These are phyloP conservation scores for Aleiodes sp. DNA, from an alignment of 1,140 invertebrate genomes.

Conservation along the genomic window DNA sequence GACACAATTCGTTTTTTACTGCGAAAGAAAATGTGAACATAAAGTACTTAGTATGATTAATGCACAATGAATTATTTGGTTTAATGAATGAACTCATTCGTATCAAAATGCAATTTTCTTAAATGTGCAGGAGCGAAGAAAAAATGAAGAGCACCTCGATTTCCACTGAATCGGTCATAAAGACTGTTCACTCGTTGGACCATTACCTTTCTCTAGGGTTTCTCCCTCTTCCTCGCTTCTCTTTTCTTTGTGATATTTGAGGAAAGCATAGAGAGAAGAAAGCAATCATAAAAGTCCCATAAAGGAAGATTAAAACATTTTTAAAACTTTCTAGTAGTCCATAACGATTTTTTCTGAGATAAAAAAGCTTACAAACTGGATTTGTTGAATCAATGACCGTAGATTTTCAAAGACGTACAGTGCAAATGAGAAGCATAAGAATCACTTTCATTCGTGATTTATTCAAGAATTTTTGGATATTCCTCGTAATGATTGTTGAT, in stretches of 20 bases:
- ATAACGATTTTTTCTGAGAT: neutral
- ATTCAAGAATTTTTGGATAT: neutral
- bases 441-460: too few species aligned
- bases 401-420: neutral
- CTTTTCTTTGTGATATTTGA: conserved; percentile 9
- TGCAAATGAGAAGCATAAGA: neutral
- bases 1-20: neutral
- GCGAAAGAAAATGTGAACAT: neutral
- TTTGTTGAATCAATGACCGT: neutral
- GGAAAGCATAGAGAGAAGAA: conserved; percentile 4
- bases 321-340: neutral
- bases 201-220: conserved; percentile 3
- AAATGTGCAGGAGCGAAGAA: neutral
- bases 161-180: conserved; percentile 1
- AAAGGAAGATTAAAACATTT: conserved; percentile 1
- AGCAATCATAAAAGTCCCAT: conserved; percentile 17
- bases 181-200: neutral
- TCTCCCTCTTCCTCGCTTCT: too few species aligned
- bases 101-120: neutral
- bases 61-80: conserved; percentile 6
- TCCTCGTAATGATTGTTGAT: neutral
- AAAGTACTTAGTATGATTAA: neutral
- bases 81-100: neutral
- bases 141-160: neutral
- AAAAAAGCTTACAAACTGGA: neutral